phyloP scores from a whole-genome alignment of 1,140 invertebrate genomes.

The Magallana gigas region DNA sequence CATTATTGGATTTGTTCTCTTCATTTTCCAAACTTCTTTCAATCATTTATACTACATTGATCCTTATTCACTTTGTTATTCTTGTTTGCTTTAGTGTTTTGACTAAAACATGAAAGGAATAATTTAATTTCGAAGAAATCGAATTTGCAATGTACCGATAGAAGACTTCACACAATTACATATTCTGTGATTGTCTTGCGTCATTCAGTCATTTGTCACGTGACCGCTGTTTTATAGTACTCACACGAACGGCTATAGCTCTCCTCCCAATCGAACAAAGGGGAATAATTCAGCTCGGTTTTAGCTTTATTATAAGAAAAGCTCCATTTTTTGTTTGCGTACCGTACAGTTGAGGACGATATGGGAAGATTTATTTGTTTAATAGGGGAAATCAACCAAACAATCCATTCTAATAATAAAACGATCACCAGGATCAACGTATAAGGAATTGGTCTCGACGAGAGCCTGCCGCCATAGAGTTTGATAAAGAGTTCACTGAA shows the following conservation, averaged over 20 bases:
- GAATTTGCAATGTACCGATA: no score
- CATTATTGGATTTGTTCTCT: no score
- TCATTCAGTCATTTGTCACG: neutral
- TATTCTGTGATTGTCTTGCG: no score
- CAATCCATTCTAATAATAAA: slow-evolving; percentile 31
- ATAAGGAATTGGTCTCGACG: slow-evolving; percentile 17
- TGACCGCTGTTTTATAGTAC: slow-evolving; percentile 3
- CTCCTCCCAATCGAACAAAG: slow-evolving; percentile 26
- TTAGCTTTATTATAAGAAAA: slow-evolving; percentile 29
- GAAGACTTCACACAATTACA: no score
- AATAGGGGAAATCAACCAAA: slow-evolving; percentile 30
- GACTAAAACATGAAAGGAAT: no score
- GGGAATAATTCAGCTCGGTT: slow-evolving; percentile 26
- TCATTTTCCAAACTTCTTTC: no score
- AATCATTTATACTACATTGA: no score
- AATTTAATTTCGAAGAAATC: no score
- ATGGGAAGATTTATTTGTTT: neutral
- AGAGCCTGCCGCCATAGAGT: slow-evolving; percentile 22
- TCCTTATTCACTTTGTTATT: no score
- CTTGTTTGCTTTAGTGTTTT: no score
- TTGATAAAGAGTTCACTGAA: slow-evolving; percentile 32
- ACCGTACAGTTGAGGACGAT: neutral
- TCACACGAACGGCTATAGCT: neutral
- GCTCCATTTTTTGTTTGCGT: slow-evolving; percentile 38
- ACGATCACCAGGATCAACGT: neutral